These are phyloP conservation scores for Corythornis cristatus DNA, from an alignment of 2,113 vertebrate species.

Conservation along the genomic window DNA sequence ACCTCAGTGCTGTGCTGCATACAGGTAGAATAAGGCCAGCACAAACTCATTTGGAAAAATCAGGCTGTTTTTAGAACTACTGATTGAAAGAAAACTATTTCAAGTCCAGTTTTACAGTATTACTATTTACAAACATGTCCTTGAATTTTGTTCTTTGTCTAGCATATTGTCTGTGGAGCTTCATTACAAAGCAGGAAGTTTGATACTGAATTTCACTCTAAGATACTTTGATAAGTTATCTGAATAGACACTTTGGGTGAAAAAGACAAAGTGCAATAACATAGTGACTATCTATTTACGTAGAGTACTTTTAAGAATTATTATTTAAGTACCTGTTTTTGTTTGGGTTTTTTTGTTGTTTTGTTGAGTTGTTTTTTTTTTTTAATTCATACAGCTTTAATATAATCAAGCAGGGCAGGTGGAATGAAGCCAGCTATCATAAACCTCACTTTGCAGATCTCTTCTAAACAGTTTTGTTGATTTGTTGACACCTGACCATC, in stretches of 20 bases:
- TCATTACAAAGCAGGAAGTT: neutral
- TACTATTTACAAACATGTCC: neutral
- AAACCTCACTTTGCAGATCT: conserved; percentile 1
- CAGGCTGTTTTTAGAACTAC: neutral
- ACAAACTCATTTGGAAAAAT: neutral
- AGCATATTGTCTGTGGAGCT: neutral
- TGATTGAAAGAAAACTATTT: neutral
- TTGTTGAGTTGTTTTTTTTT: neutral
- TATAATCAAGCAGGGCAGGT: neutral
- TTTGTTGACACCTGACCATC: conserved; percentile 14
- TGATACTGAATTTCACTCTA: neutral
- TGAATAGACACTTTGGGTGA: neutral
- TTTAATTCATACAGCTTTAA: neutral
- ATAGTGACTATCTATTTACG: neutral
- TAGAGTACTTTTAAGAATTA: neutral
- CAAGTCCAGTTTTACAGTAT: neutral
- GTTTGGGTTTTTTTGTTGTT: neutral
- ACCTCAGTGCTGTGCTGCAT: neutral
- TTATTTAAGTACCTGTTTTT: neutral
- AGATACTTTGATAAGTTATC: neutral
- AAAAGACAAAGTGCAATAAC: neutral
- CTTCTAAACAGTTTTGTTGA: conserved; percentile 33
- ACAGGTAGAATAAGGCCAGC: neutral
- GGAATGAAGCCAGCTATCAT: neutral
- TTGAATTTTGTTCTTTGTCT: conserved; percentile 24